Conservation (phyloP, 2,113 vertebrate species). For the Ginglymostoma cirratum region DNA sequence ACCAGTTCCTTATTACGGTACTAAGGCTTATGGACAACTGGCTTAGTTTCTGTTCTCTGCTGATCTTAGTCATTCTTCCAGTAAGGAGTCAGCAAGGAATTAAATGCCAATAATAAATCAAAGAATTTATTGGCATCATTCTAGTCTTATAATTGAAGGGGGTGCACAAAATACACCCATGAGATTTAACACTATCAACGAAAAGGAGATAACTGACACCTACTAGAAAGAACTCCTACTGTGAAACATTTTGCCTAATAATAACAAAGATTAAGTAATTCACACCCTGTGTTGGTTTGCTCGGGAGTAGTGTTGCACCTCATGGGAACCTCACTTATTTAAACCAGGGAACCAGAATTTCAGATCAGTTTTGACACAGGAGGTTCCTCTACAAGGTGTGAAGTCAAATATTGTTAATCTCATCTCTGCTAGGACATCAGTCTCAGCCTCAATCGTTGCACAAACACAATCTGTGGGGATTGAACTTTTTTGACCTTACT, state of each 20-base stretch:
- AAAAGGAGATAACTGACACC: not conserved
- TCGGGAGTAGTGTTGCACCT: not conserved
- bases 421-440: not conserved
- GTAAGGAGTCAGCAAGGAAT: not conserved
- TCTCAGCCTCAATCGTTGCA: not conserved
- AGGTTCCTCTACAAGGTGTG: not conserved
- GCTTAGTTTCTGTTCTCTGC: not conserved
- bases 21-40: not conserved
- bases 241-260: not conserved
- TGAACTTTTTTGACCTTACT: not conserved
- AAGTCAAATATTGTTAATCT: not conserved
- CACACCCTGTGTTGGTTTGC: not conserved
- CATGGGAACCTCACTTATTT: not conserved
- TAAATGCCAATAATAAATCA: not conserved
- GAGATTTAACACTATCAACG: not conserved
- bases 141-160: not conserved
- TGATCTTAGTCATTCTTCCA: not conserved
- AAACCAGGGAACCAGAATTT: not conserved
- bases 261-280: not conserved
- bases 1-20: not conserved
- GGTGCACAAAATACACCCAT: not conserved
- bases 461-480: not conserved
- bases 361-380: not conserved
- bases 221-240: not conserved
- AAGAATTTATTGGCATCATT: not conserved